Evolutionary conservation across 2,113 vertebrate species (phyloP).

Genomic region (Amphilophus citrinellus): DNA sequence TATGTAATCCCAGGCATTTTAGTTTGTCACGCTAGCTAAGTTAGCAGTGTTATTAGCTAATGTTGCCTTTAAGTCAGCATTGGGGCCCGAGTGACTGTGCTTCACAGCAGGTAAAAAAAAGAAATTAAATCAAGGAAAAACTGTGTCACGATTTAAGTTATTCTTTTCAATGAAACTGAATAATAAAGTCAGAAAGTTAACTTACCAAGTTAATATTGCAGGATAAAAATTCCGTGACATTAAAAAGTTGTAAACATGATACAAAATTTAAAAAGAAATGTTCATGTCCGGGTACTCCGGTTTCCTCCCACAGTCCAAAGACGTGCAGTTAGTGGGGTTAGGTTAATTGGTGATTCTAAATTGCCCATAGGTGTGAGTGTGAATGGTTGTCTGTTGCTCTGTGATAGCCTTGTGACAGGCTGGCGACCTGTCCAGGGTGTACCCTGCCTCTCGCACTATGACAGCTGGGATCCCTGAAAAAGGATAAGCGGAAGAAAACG

Average conservation of each 20-base stretch:
- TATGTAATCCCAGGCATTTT: constrained; percentile 85
- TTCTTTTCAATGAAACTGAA: neutral
- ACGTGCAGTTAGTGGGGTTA: no score
- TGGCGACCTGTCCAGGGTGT: no score
- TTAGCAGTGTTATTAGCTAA: constrained; percentile 1
- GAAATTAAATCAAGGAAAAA: neutral
- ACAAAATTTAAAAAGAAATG: neutral
- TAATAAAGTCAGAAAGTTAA: neutral
- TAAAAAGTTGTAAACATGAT: neutral
- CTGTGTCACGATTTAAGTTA: neutral
- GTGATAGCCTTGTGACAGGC: no score
- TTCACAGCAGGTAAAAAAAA: neutral
- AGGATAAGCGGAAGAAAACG: no score
- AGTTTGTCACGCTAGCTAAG: constrained; percentile 59
- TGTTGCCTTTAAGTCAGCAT: neutral
- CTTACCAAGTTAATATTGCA: neutral
- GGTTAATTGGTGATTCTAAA: no score
- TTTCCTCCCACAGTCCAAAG: no score
- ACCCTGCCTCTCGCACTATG: no score
- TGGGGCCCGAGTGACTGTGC: constrained; percentile 15
- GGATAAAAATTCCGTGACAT: neutral
- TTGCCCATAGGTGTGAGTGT: no score
- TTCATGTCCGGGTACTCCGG: neutral
- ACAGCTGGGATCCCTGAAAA: no score
- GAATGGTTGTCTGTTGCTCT: no score